Evolutionary conservation across 2,797 vertebrate species (phyloP).

Genomic region (Acridotheres tristis): DNA sequence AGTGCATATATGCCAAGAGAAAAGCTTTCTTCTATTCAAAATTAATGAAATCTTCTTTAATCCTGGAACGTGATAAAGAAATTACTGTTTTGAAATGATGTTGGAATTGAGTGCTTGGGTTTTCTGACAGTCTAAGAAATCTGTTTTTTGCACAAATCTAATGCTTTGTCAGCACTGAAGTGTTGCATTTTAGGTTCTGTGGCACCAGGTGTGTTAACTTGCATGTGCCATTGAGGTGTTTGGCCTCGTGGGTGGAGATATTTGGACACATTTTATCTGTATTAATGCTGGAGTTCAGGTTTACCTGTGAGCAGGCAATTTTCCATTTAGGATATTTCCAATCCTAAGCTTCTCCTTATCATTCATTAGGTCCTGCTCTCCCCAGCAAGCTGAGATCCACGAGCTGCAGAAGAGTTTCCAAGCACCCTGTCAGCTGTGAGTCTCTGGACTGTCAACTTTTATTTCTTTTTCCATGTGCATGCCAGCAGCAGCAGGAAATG

Average conservation of each 20-base stretch:
- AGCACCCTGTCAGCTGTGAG: background rate
- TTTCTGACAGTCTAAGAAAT: background rate
- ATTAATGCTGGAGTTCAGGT: background rate
- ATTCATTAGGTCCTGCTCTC: background rate
- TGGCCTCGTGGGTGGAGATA: background rate
- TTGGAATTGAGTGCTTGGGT: background rate
- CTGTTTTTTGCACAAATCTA: background rate
- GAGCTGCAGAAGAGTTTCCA: background rate
- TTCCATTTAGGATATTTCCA: background rate
- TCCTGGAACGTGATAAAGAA: background rate
- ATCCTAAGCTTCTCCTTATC: background rate
- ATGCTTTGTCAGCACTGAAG: background rate
- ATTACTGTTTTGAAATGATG: background rate
- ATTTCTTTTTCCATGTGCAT: background rate
- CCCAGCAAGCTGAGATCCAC: background rate
- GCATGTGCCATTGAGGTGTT: fast-evolving
- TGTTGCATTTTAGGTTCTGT: background rate
- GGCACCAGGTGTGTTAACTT: background rate
- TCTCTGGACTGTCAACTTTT: background rate
- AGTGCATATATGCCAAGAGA: background rate
- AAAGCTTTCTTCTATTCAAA: background rate
- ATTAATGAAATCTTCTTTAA: background rate
- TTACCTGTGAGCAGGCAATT: background rate
- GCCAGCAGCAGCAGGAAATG: background rate
- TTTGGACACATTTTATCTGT: background rate